These are phyloP conservation scores for Tenualosa thibaudeaui DNA, from an alignment of 2,797 vertebrate genomes.

Conservation along the genomic window DNA sequence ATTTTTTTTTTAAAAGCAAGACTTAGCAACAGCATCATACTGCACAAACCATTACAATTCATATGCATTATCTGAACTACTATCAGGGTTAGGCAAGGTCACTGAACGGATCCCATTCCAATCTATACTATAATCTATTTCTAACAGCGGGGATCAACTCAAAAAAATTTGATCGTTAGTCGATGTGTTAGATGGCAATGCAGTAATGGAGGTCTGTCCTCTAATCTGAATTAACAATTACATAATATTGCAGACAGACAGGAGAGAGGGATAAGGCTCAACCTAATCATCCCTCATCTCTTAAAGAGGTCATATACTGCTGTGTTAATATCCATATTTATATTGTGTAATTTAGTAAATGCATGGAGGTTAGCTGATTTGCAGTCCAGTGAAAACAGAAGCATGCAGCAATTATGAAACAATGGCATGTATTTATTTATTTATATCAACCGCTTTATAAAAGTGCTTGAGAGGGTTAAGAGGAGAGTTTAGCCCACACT, in stretches of 20 bases:
- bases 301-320: neutral
- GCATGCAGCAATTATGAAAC: neutral
- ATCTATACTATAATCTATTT: neutral
- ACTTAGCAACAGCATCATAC: neutral
- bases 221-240: constrained; percentile 20
- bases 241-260: neutral
- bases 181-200: constrained; percentile 4
- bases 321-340: neutral
- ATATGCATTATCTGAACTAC: neutral
- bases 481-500: neutral
- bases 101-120: neutral
- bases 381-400: neutral
- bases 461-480: neutral
- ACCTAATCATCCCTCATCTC: neutral
- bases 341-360: constrained; percentile 12
- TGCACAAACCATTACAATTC: neutral
- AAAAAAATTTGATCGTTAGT: neutral
- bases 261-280: neutral
- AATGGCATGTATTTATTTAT: neutral
- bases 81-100: neutral
- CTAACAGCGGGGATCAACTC: neutral
- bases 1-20: neutral
- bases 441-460: neutral
- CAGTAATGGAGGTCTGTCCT: neutral
- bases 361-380: neutral